phyloP scores from a whole-genome alignment of 1,140 invertebrate species.

The Lerema accius region DNA sequence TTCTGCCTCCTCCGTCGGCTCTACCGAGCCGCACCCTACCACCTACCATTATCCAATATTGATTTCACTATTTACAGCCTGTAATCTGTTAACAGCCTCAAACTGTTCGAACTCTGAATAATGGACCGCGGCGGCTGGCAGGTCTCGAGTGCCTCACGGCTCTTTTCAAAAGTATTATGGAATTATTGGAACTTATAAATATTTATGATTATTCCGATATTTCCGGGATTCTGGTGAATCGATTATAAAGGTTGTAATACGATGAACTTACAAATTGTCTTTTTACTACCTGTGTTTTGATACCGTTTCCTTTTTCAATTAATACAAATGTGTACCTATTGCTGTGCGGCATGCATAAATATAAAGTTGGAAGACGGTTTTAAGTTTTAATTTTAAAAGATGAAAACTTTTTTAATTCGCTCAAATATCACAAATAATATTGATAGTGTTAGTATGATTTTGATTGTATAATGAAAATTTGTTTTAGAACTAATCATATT shows the following conservation, averaged over 20 bases:
- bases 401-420: no score
- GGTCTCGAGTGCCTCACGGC: constrained; percentile 12
- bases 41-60: constrained; percentile 74
- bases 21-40: constrained; percentile 56
- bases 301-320: no score
- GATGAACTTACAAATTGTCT: no score
- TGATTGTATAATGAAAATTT: no score
- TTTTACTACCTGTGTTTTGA: no score
- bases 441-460: no score
- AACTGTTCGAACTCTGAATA: constrained; percentile 49
- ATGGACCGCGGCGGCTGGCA: constrained; percentile 32
- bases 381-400: no score
- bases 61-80: constrained; percentile 77
- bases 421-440: no score
- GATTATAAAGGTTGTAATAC: not conserved
- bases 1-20: constrained; percentile 45
- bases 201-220: not conserved
- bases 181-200: not conserved
- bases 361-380: no score
- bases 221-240: not conserved
- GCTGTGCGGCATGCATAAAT: no score
- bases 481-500: no score
- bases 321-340: no score
- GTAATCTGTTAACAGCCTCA: constrained; percentile 67
- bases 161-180: constrained; percentile 10